phyloP scores from a whole-genome alignment of 2,888 invertebrate species.

The Octonoba sinensis region DNA sequence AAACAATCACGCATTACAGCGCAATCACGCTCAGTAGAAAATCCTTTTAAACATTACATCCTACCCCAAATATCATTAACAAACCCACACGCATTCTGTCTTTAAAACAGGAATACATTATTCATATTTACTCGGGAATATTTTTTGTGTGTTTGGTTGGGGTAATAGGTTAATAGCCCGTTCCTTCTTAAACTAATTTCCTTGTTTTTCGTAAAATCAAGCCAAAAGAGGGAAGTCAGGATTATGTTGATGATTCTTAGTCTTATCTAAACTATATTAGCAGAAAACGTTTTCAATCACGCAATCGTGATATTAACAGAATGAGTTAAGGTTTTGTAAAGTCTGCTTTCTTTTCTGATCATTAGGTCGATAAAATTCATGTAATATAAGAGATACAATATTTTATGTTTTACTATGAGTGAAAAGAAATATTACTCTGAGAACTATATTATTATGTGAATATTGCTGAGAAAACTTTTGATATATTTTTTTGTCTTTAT shows the following conservation, averaged over 20 bases:
- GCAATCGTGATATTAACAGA: conserved; percentile 48
- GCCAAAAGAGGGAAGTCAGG: neutral
- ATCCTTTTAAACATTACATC: conserved; percentile 43
- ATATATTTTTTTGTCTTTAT: too few species aligned
- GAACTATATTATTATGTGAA: too few species aligned
- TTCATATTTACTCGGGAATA: conserved; percentile 51
- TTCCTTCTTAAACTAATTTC: conserved; percentile 57
- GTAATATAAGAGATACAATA: too few species aligned
- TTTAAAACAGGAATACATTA: conserved; percentile 34
- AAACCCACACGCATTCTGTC: conserved; percentile 20
- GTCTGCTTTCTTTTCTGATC: too few species aligned
- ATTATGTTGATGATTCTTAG: conserved; percentile 32
- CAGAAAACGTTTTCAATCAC: conserved; percentile 22
- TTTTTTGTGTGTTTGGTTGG: conserved; percentile 9
- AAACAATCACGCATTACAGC: conserved; percentile 50
- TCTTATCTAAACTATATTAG: conserved; percentile 20
- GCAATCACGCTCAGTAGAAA: conserved; percentile 17
- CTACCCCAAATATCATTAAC: conserved; percentile 57
- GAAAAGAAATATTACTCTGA: too few species aligned
- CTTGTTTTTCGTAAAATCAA: conserved; percentile 22
- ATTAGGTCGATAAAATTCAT: too few species aligned
- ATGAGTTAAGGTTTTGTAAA: neutral
- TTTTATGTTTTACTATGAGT: too few species aligned
- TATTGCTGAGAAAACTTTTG: too few species aligned
- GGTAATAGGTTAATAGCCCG: conserved; percentile 36